phyloP scores from a whole-genome alignment of 1,140 invertebrate genomes.

The Theocolax elegans region DNA sequence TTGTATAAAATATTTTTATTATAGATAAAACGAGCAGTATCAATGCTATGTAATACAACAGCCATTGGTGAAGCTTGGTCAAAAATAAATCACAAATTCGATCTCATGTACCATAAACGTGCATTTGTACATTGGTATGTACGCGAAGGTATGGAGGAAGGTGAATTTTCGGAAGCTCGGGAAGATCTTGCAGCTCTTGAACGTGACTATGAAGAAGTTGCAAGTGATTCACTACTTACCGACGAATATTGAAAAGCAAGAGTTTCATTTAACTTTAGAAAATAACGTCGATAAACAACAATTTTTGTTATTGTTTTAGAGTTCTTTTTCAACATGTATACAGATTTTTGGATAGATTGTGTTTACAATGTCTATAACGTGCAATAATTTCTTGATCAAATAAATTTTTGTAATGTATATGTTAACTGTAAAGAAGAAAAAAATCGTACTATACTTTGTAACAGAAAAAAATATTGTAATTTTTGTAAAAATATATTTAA shows the following conservation, averaged over 20 bases:
- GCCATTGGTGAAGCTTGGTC: constrained; percentile 66
- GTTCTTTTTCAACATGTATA: no score
- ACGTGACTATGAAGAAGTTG: constrained; percentile 74
- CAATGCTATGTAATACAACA: constrained; percentile 53
- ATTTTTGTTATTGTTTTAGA: no score
- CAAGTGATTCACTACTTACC: constrained; percentile 63
- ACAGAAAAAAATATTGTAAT: no score
- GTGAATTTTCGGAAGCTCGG: constrained; percentile 86
- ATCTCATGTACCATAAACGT: constrained; percentile 66
- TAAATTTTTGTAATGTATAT: no score
- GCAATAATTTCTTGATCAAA: no score
- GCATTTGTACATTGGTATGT: constrained; percentile 84
- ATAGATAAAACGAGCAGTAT: constrained; percentile 47
- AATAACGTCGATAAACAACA: no score
- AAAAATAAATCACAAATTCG: constrained; percentile 45
- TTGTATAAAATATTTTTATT: not conserved
- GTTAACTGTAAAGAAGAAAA: no score
- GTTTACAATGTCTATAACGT: no score
- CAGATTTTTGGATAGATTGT: no score
- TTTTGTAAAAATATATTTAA: no score
- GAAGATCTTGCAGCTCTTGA: constrained; percentile 81
- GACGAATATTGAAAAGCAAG: not conserved
- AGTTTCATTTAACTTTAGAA: no score
- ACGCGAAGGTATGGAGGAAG: constrained; percentile 82
- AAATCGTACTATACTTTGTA: no score